Evolutionary conservation across 2,888 invertebrate genomes (phyloP), one percentile per base, ranked within the genome.

Genomic region (Eupithecia centaureata): DNA sequence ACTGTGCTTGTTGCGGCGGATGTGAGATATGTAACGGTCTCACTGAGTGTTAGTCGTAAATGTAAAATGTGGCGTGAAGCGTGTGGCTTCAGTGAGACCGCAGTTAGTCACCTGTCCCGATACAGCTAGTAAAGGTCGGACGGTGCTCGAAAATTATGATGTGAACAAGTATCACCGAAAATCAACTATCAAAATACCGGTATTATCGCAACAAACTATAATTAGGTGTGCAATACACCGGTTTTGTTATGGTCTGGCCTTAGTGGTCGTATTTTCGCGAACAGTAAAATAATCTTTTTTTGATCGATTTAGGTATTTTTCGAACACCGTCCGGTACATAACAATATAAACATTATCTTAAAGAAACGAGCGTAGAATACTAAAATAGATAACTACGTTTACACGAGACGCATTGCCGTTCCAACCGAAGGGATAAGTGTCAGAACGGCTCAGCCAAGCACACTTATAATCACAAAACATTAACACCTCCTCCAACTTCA

Each of bases 321-420:
- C 79, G 54, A 82, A 76, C 80, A 82, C 70, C 82, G 80, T 78
- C 77, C 84, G 81, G 82, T 84, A 85, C 85, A 85, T 77, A 76
- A 71, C 75, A 79, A 68, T 79, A 78, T 74, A 73, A 76, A 77
- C 69, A 76, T 75, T 66, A 76, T 78, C 77, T 82, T 80, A 80
- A 78, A 75, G 72, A 72, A 73, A 74, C 78, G 80, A 83, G 82
- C 80, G 78, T 80, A 79, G 78, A 78, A 76, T 79, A 76, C 77
- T 80, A 77, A 73, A 76, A 73, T 74, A 78, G 79, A 30, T n/a
- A 74, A 70, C 68, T 67, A 65, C 66, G 73, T 68, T 73, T 69
- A 63, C 58, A 69, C 65, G 51, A 47, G 58, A 63, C 12, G 61
- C 70, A 33, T 63, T 5, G 58, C 79, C 67, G 56, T 54, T 52